These are phyloP conservation scores for Caradrina kadenii DNA, from an alignment of 2,888 invertebrate species.

Conservation along the genomic window DNA sequence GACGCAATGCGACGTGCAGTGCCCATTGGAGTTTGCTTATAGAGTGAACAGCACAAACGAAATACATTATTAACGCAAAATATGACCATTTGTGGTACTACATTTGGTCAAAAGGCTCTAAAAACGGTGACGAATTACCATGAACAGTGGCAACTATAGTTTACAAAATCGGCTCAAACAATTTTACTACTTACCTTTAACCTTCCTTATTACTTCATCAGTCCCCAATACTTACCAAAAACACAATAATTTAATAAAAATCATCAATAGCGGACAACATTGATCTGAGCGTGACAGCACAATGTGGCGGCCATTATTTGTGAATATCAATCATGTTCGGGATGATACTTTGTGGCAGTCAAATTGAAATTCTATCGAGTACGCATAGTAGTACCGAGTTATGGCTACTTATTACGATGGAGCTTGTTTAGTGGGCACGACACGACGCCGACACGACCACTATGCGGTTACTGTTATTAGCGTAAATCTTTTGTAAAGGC, in stretches of 20 bases:
- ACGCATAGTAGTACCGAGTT: constrained; percentile 71
- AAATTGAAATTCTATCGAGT: constrained; percentile 80
- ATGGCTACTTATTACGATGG: constrained; percentile 77
- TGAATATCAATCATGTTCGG: constrained; percentile 77
- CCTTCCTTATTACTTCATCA: constrained; percentile 37
- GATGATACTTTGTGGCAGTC: constrained; percentile 72
- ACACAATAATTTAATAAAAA: constrained; percentile 47
- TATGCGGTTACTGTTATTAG: constrained; percentile 58
- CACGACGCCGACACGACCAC: constrained; percentile 61
- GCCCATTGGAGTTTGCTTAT: too few species aligned
- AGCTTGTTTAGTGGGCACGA: constrained; percentile 54
- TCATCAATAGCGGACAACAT: constrained; percentile 25
- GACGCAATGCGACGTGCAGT: too few species aligned
- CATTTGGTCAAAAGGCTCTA: neutral
- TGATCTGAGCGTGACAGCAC: constrained; percentile 71
- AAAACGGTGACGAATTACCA: too few species aligned
- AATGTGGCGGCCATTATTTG: constrained; percentile 75
- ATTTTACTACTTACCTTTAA: constrained; percentile 4
- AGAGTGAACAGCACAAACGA: too few species aligned
- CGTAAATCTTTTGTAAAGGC: constrained; percentile 59
- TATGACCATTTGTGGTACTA: neutral
- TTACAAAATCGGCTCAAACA: constrained; percentile 14
- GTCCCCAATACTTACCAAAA: constrained; percentile 24
- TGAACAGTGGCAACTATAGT: constrained; percentile 1
- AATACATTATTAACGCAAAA: neutral